Evolutionary conservation across 2,113 vertebrate genomes (phyloP).

Genomic region (Orthonyx spaldingii): DNA sequence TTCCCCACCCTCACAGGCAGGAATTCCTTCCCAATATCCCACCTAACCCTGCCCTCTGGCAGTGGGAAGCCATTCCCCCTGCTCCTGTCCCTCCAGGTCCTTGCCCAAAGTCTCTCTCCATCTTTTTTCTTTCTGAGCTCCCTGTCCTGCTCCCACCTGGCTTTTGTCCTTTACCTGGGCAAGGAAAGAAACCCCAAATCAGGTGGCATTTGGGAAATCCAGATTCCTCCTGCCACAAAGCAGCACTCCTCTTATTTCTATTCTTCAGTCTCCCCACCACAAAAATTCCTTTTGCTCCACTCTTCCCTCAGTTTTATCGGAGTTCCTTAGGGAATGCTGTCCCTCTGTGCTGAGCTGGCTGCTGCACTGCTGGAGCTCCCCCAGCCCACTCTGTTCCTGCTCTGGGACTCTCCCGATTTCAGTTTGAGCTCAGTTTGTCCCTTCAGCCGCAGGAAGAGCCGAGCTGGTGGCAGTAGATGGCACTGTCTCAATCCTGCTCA

Average conservation of each 20-base stretch:
- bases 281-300: neutral
- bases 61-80: neutral
- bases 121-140: neutral
- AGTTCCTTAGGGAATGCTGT: neutral
- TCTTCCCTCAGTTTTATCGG: accelerated
- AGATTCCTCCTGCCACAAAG: neutral
- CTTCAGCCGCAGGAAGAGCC: neutral
- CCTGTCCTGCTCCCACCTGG: neutral
- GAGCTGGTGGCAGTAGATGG: neutral
- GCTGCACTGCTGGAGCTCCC: neutral
- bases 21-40: neutral
- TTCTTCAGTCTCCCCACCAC: neutral
- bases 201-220: neutral
- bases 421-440: accelerated
- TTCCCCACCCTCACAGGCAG: neutral
- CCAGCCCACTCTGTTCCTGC: neutral
- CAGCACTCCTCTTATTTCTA: accelerated
- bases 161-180: neutral
- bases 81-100: neutral
- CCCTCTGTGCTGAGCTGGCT: neutral
- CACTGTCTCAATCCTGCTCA: neutral
- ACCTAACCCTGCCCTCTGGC: accelerated
- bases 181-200: neutral
- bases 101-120: neutral
- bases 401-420: neutral